phyloP scores from a whole-genome alignment of 92 coral and sea anemone species.

The Siderastrea radians region DNA sequence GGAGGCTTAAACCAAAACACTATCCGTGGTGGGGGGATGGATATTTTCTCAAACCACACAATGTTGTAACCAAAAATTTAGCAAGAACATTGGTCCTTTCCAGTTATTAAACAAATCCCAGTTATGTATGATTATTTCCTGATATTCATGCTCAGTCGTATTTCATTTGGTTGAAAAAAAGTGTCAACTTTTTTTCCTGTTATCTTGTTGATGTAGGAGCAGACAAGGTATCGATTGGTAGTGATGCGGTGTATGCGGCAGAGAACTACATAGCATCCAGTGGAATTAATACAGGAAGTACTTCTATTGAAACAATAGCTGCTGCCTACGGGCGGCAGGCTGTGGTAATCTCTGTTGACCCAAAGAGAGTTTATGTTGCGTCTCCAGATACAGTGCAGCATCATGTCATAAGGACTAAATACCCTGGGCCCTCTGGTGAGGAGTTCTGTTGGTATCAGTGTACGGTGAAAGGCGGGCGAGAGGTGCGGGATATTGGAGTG shows the following conservation, averaged over 20 bases:
- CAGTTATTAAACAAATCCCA: no score
- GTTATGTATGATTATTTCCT: no score
- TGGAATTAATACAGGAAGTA: conserved; percentile 51
- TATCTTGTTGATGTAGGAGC: conserved; percentile 48
- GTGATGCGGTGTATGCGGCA: conserved; percentile 73
- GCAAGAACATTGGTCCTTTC: no score
- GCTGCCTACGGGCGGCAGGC: conserved; percentile 71
- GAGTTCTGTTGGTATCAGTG: conserved; percentile 72
- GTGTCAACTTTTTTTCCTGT: background rate
- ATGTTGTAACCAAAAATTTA: no score
- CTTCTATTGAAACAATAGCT: conserved; percentile 72
- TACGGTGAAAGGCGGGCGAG: conserved; percentile 72
- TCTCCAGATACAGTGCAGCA: conserved; percentile 50
- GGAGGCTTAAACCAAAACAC: no score
- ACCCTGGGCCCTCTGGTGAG: conserved; percentile 63
- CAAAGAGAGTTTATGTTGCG: conserved; percentile 62
- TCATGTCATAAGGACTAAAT: conserved; percentile 53
- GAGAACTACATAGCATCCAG: conserved; percentile 62
- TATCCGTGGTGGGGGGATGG: no score
- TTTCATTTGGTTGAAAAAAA: no score
- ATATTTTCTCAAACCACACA: no score
- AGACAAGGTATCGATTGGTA: conserved; percentile 75
- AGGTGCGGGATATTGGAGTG: conserved; percentile 69
- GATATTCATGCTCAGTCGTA: no score
- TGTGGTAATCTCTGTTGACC: conserved; percentile 72